Percentiles rank a stretch among this genome's conserved stretches.
Conservation (phyloP, 1,140 invertebrate genomes). For the Drosophila oshimai region DNA sequence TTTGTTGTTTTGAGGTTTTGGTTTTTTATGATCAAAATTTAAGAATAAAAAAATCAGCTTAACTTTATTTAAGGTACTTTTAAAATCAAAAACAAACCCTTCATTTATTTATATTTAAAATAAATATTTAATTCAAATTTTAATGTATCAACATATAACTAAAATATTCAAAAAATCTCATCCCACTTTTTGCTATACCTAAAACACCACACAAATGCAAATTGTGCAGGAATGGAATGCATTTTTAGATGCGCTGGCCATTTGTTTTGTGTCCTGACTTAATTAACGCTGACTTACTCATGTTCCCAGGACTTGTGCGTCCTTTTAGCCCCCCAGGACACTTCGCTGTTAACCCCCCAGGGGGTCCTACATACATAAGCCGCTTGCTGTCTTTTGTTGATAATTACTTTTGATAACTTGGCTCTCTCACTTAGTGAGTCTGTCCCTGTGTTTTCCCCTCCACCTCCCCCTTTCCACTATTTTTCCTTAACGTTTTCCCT, state of each 20-base stretch:
- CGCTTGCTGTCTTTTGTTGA: conserved; percentile 51
- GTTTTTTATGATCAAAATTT: too few relatives aligned
- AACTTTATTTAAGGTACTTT: not conserved
- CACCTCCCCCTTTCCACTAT: not conserved
- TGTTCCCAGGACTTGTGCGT: conserved; percentile 19
- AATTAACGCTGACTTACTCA: conserved; percentile 55
- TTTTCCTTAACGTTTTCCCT: not conserved
- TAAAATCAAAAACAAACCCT: not conserved
- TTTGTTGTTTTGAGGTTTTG: too few relatives aligned
- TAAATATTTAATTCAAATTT: not conserved
- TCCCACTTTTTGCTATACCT: not conserved
- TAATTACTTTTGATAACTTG: conserved; percentile 58
- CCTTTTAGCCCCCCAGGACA: not conserved
- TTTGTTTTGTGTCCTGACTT: conserved; percentile 48
- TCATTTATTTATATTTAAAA: too few relatives aligned
- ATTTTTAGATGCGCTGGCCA: conserved; percentile 33
- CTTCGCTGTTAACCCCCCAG: not conserved
- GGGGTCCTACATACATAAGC: conserved; percentile 3
- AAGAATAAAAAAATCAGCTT: too few relatives aligned
- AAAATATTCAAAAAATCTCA: not conserved
- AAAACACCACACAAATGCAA: conserved; percentile 24
- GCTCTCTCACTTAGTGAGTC: conserved; percentile 26
- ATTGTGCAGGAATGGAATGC: conserved; percentile 17
- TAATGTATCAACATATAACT: not conserved
- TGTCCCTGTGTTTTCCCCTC: not conserved